Base-by-base conservation (phyloP, 2,888 invertebrate genomes). In the Limnephilus lunatus region DNA sequence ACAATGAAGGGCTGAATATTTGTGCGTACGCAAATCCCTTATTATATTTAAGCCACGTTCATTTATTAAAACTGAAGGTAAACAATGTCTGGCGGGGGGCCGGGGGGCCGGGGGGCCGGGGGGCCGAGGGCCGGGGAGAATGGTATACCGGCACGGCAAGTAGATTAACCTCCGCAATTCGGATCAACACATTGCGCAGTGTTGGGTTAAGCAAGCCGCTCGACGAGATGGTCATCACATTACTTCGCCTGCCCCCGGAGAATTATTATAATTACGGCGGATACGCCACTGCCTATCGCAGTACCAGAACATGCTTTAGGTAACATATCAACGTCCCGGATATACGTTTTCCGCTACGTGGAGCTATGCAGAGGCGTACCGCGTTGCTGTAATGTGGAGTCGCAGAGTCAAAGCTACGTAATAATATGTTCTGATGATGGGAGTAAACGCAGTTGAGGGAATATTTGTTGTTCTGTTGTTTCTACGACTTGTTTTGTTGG, bases 181-280 rank as follows among this genome's bases (percentile, higher is more conserved):
- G 32, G 68, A 53, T 48, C 53, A 87, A 31, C 87, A 53, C 87
- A 31, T 53, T 14, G 87, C 68, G 87, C 85, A 44, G 44, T 85
- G 85, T 85, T 48, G 85, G 85, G 85, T 39, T 44, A 19, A 68
- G 87, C 87, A 53, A 48, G 31, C 68, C 53, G 53, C 85, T 35
- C 39, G 35, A 82, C 81, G 44, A 68, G 48, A 44, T 85, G 85
- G 91, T 88, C 91, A 87, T 81, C 91, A 68, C 83, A 88, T 91
- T 85, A 88, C 87, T 88, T 53, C 81, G 31, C 82, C 48, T 83
- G 83, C 91, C 88, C 91, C 87, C 35, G 32, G 91, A 91, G 91
- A 91, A 68, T 91, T 91, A 91, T 91, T 81, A 91, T 91, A 91
- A 91, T 91, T 91, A 88, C 68, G 53, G 30, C 80, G 91, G 35